Percentiles rank a stretch among this genome's conserved stretches.
phyloP scores from a whole-genome alignment of 1,140 invertebrate genomes.

The Drosophila biarmipes region DNA sequence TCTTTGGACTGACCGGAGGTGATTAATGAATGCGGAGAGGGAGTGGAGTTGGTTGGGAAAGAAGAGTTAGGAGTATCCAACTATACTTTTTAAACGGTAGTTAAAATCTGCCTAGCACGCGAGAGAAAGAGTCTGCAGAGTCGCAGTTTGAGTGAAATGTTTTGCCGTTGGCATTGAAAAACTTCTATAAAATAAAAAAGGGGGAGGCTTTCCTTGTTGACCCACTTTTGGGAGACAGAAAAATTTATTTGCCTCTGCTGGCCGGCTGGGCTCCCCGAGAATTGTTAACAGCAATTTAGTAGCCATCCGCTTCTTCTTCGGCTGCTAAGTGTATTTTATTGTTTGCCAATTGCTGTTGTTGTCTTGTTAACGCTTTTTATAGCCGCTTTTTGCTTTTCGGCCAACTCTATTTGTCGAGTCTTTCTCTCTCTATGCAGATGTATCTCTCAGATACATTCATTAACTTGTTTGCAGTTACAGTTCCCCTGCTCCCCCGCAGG shows the following conservation, averaged over 20 bases:
- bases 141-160: slow-evolving; percentile 30
- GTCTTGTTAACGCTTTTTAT: slow-evolving; percentile 79
- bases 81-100: slow-evolving; percentile 37
- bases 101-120: slow-evolving; percentile 38
- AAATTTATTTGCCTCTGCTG: slow-evolving; percentile 55
- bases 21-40: slow-evolving; percentile 47
- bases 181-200: slow-evolving; percentile 32
- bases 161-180: slow-evolving; percentile 39
- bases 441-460: slow-evolving; percentile 78
- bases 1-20: slow-evolving; percentile 51
- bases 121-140: slow-evolving; percentile 4
- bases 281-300: slow-evolving; percentile 74
- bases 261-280: slow-evolving; percentile 21
- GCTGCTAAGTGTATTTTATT: slow-evolving; percentile 73
- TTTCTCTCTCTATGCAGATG: slow-evolving; percentile 69
- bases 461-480: slow-evolving; percentile 67
- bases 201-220: slow-evolving; percentile 16
- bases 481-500: slow-evolving; percentile 6
- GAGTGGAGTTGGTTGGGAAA: neutral
- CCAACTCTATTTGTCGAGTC: slow-evolving; percentile 67
- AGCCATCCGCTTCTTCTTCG: slow-evolving; percentile 18
- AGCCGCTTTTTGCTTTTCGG: slow-evolving; percentile 56
- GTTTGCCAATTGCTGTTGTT: slow-evolving; percentile 68
- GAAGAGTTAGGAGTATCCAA: slow-evolving; percentile 3
- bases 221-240: slow-evolving; percentile 30